Evolutionary conservation across 2,888 invertebrate genomes (phyloP), one percentile per base, ranked within the genome.

Genomic region (Biston betularia): DNA sequence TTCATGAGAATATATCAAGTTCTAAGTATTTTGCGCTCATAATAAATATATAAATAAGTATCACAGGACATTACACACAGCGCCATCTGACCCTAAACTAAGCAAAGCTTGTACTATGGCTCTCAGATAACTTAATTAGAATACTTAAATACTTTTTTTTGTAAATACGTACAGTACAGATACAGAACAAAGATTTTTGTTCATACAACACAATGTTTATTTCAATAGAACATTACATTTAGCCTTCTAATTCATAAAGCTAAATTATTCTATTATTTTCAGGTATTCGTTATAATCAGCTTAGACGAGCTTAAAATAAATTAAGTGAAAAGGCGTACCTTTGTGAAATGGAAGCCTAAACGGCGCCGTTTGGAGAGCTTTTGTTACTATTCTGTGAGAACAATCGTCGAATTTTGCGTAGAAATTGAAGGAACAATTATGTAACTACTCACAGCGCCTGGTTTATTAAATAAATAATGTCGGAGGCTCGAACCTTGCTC

Each of bases 381-480:
- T 68, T 62, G 66, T 57, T 61, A 46, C 46, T 65, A 52, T 48
- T 65, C 38, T 46, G 58, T 38, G 38, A 38, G 54, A 55, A 63
- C 48, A 63, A 59, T 68, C 38, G 54, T 54, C 38, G 48, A 53
- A 53, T 55, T 64, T 68, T 62, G 69, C 75, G 72, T 70, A 69
- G 71, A 75, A 82, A 84, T 86, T 83, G 79, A 79, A 81, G 79
- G 81, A 87, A 87, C 89, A 90, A 92, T 91, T 90, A 92, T 87
- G 83, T 85, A 83, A 86, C 88, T 86, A 82, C 82, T 86, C 75
- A 77, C 80, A 81, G 81, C 82, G 83, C 83, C 84, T 87, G 87
- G 88, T 83, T 86, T 86, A 84, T 85, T 92, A 87, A 92, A 92
- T 92, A 92, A 90, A 91, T 90, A 90, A 91, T 89, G 85, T 80